A percentile compares a stretch with the other conserved stretches of the same genome.
These are phyloP conservation scores for Caiman crocodilus DNA, from an alignment of 2,797 vertebrate species.

Conservation along the genomic window DNA sequence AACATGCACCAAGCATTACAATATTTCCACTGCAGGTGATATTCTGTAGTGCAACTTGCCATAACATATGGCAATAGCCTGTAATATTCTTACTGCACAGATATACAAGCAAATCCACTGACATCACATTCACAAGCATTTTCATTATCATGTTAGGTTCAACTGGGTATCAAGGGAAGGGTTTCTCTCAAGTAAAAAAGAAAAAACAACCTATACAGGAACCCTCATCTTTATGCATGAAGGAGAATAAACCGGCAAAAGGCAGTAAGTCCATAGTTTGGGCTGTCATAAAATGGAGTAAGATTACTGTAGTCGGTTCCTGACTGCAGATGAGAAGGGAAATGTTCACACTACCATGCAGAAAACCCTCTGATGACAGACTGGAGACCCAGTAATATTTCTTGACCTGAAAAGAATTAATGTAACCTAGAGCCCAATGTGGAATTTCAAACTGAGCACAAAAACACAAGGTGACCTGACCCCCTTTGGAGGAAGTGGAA, in stretches of 20 bases:
- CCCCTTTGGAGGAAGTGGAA: not conserved
- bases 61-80: slow-evolving; percentile 31
- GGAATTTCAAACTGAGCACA: not conserved
- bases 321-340: not conserved
- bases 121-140: not conserved
- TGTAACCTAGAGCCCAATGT: not conserved
- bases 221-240: no score
- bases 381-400: not conserved
- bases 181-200: slow-evolving; percentile 20
- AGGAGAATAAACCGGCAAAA: not conserved
- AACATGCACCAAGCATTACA: slow-evolving; percentile 15
- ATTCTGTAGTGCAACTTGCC: slow-evolving; percentile 46
- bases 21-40: slow-evolving; percentile 9
- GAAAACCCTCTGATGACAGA: not conserved
- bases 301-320: not conserved
- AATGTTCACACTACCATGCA: not conserved
- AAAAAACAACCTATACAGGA: slow-evolving; percentile 3
- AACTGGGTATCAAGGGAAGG: slow-evolving; percentile 14
- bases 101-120: slow-evolving; percentile 9
- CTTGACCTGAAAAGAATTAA: not conserved
- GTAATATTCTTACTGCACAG: not conserved
- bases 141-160: slow-evolving; percentile 19
- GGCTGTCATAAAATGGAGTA: not conserved
- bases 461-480: accelerated
- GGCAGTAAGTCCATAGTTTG: slow-evolving; percentile 17